These are phyloP conservation scores for Bombus superbus DNA, from an alignment of 1,140 invertebrate species.

Conservation along the genomic window DNA sequence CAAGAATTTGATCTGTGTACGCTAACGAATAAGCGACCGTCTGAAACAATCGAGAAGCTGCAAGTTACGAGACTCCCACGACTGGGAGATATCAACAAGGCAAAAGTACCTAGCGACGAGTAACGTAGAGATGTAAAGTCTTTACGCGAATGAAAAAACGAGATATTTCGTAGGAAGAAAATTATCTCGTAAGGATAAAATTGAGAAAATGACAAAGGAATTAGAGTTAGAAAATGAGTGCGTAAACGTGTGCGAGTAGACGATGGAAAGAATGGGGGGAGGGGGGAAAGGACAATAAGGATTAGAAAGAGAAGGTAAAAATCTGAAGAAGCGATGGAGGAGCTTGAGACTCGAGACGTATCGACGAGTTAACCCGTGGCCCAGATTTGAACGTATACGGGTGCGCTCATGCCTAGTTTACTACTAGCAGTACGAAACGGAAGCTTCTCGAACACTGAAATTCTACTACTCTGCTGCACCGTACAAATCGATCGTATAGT, in stretches of 20 bases:
- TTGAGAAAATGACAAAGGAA: too few species aligned
- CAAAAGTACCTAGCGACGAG: too few species aligned
- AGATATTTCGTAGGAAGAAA: too few species aligned
- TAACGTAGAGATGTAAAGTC: too few species aligned
- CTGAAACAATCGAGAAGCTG: not conserved
- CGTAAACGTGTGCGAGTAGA: too few species aligned
- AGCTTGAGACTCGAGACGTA: not conserved
- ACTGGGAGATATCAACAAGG: not conserved
- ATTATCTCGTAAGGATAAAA: too few species aligned
- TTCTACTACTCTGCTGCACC: not conserved
- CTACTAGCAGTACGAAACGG: not conserved
- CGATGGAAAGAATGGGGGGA: not conserved
- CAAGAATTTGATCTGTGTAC: not conserved
- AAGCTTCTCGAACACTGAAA: slow-evolving; percentile 47
- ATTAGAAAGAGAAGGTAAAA: not conserved
- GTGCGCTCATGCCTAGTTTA: not conserved
- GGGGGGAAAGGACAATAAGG: not conserved
- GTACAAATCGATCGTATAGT: slow-evolving; percentile 35
- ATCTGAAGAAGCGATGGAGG: not conserved
- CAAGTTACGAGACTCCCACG: not conserved
- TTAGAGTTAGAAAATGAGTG: too few species aligned
- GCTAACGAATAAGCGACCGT: not conserved
- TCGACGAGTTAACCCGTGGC: slow-evolving; percentile 30
- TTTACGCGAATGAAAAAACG: too few species aligned
- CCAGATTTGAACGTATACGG: slow-evolving; percentile 15